phyloP scores from a whole-genome alignment of 1,140 invertebrate genomes.

The Penaeus vannamei region DNA sequence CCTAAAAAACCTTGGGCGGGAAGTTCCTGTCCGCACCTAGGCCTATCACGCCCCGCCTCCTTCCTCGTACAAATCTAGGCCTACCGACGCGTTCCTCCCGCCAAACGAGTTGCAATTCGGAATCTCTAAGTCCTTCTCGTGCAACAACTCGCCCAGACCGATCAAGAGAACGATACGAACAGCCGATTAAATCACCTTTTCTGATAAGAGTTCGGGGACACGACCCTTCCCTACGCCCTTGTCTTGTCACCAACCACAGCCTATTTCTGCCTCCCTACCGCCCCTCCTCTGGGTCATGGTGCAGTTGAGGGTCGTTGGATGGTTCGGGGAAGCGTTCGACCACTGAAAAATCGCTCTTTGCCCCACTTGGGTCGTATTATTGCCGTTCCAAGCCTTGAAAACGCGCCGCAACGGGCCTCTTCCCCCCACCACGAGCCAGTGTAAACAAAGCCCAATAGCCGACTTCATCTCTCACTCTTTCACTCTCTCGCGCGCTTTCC shows the following conservation, averaged over 20 bases:
- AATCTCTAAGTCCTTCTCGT: too few relatives aligned
- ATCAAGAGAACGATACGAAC: too few relatives aligned
- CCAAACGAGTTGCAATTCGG: too few relatives aligned
- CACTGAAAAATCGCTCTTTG: background rate
- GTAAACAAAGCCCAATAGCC: conserved; percentile 52
- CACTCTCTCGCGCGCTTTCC: background rate
- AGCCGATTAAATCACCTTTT: too few relatives aligned
- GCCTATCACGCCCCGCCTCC: too few relatives aligned
- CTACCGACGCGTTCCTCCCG: too few relatives aligned
- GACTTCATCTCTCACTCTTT: background rate
- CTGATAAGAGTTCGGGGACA: too few relatives aligned
- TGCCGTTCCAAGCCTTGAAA: conserved; percentile 23
- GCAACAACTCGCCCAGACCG: too few relatives aligned
- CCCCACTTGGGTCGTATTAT: conserved; percentile 6
- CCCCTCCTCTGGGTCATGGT: background rate
- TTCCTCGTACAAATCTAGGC: too few relatives aligned
- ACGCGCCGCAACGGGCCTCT: conserved; percentile 45
- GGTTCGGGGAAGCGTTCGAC: conserved; percentile 23
- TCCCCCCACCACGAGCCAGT: conserved; percentile 53
- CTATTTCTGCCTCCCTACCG: background rate
- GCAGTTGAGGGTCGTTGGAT: conserved; percentile 21
- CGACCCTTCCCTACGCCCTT: too few relatives aligned
- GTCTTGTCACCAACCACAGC: background rate
- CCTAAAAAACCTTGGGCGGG: too few relatives aligned
- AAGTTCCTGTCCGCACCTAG: too few relatives aligned